Percentiles rank a stretch among this genome's conserved stretches.
Evolutionary conservation across 2,113 vertebrate species (phyloP).

Genomic region (Amphiprion percula): DNA sequence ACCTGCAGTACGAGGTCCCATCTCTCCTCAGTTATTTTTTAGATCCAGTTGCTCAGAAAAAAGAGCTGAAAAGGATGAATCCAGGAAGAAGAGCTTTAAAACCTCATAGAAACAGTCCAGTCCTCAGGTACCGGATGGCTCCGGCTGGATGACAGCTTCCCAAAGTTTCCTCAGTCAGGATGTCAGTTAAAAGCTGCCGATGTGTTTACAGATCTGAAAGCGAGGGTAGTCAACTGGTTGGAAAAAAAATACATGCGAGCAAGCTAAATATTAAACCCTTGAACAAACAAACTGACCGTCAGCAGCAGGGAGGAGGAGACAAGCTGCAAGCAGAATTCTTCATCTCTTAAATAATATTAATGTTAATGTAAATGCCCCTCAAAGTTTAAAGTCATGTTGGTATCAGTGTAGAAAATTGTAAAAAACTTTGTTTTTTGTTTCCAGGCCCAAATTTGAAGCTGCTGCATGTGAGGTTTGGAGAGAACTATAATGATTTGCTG

Average conservation of each 20-base stretch:
- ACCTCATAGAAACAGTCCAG: background rate
- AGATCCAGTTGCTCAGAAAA: background rate
- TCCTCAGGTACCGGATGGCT: background rate
- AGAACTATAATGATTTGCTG: too few relatives aligned
- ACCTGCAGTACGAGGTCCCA: conserved; percentile 72
- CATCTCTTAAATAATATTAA: background rate
- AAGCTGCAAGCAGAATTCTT: fast-evolving
- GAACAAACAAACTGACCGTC: conserved; percentile 50
- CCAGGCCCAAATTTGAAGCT: too few relatives aligned
- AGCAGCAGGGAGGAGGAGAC: conserved; percentile 31
- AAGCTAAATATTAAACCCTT: conserved; percentile 72
- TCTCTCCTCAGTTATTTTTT: conserved; percentile 4
- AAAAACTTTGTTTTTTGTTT: too few relatives aligned
- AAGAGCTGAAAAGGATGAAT: background rate
- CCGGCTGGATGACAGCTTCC: background rate
- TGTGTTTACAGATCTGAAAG: conserved; percentile 40
- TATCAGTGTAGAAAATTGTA: too few relatives aligned
- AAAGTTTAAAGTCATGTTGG: too few relatives aligned
- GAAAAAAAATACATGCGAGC: conserved; percentile 22
- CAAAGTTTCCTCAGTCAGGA: background rate
- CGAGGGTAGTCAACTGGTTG: conserved; percentile 21
- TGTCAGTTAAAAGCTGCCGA: background rate
- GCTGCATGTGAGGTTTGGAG: too few relatives aligned
- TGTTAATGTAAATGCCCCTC: too few relatives aligned
- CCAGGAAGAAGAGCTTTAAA: background rate